phyloP scores from a whole-genome alignment of 2,797 vertebrate genomes.

The Hypotaenidia philippensis region DNA sequence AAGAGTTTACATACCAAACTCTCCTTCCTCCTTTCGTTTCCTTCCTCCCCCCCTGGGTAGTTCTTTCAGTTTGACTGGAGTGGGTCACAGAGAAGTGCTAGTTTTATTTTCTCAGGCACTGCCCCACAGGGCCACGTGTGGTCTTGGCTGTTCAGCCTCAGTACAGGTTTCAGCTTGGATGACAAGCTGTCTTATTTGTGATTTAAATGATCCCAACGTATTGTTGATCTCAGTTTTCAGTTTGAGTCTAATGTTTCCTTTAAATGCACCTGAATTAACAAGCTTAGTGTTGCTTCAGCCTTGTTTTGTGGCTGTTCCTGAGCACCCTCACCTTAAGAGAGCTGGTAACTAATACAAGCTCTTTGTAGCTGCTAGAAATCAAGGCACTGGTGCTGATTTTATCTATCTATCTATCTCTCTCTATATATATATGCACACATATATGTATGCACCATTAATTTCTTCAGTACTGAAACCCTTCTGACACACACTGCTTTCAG shows the following conservation, averaged over 20 bases:
- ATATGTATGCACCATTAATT: background rate
- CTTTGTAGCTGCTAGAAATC: background rate
- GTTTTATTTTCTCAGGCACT: background rate
- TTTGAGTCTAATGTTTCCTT: background rate
- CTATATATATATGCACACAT: no score
- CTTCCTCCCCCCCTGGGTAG: background rate
- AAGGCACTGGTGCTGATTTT: background rate
- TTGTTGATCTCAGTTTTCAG: background rate
- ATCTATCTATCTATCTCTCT: no score
- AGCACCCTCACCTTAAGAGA: background rate
- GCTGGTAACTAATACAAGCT: background rate
- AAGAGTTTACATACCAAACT: background rate
- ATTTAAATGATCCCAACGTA: background rate
- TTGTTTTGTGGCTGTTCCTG: background rate
- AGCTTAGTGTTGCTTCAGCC: background rate
- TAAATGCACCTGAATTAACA: background rate
- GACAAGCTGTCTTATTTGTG: background rate
- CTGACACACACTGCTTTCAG: background rate
- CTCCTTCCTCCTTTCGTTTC: background rate
- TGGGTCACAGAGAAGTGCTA: background rate
- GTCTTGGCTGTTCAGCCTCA: background rate
- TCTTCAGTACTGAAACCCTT: background rate
- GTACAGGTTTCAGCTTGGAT: background rate
- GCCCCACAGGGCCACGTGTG: fast-evolving
- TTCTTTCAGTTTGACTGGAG: background rate